Conservation (phyloP, 2,888 invertebrate genomes). For the Aspidapion aeneum region DNA sequence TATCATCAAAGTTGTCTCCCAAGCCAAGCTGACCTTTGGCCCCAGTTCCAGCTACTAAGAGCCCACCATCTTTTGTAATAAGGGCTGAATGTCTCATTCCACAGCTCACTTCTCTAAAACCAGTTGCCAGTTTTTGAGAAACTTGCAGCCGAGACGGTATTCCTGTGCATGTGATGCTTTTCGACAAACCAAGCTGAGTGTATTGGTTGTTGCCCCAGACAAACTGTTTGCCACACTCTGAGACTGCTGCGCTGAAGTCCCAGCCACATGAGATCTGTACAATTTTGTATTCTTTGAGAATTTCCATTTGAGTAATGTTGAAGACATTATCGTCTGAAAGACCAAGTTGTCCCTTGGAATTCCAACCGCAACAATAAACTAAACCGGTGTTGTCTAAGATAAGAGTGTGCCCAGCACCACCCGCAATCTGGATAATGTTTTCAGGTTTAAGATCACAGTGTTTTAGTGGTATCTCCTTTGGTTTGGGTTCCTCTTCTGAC, state of each 20-base stretch:
- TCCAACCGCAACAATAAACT: slow-evolving; percentile 76
- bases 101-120: slow-evolving; percentile 59
- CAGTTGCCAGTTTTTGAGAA: slow-evolving; percentile 48
- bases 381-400: slow-evolving; percentile 64
- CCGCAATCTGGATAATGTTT: slow-evolving; percentile 61
- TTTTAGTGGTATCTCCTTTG: slow-evolving; percentile 46
- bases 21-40: slow-evolving; percentile 67
- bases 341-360: slow-evolving; percentile 70
- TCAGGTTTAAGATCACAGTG: slow-evolving; percentile 43
- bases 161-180: slow-evolving; percentile 46
- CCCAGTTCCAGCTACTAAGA: slow-evolving; percentile 64
- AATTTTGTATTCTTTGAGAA: slow-evolving; percentile 54
- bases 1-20: slow-evolving; percentile 47
- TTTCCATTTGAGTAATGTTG: slow-evolving; percentile 60
- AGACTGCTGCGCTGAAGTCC: slow-evolving; percentile 76
- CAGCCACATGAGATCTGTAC: slow-evolving; percentile 72
- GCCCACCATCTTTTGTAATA: slow-evolving; percentile 58
- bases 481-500: slow-evolving; percentile 64
- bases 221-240: slow-evolving; percentile 63
- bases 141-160: slow-evolving; percentile 47
- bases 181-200: slow-evolving; percentile 67
- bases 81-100: slow-evolving; percentile 67
- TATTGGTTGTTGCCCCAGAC: slow-evolving; percentile 82
- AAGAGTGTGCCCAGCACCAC: slow-evolving; percentile 76
- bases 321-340: slow-evolving; percentile 49